Conservation (phyloP, 2,113 vertebrate species). For the Lophius piscatorius region DNA sequence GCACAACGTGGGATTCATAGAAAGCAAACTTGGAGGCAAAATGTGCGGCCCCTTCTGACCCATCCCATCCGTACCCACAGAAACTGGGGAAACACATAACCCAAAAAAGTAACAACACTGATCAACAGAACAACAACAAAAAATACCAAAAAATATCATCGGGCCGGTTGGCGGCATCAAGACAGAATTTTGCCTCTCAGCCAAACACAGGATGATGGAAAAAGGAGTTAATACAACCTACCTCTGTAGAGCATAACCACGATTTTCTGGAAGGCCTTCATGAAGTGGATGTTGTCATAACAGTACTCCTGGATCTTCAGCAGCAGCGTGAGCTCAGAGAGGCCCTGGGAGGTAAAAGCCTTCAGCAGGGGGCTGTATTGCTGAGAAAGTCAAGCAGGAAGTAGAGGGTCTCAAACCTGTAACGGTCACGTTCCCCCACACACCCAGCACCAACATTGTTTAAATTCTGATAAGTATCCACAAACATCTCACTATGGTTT, state of each 20-base stretch:
- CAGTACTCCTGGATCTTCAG: conserved; percentile 98
- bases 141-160: conserved; percentile 41
- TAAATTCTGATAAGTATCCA: too few species aligned
- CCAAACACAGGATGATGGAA: background rate
- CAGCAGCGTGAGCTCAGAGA: conserved; percentile 94
- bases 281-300: conserved; percentile 99
- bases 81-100: too few species aligned
- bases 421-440: background rate
- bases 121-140: too few species aligned
- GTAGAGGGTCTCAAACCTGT: background rate
- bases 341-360: conserved; percentile 95
- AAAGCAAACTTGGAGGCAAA: too few species aligned
- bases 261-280: conserved; percentile 99
- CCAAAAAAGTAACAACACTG: too few species aligned
- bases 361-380: conserved; percentile 98
- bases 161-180: conserved; percentile 36
- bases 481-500: too few species aligned
- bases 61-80: too few species aligned
- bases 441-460: background rate
- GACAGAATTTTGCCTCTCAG: background rate
- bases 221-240: conserved; percentile 43
- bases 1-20: too few species aligned
- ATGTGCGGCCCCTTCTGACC: too few species aligned
- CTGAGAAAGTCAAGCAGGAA: conserved; percentile 68
- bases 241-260: conserved; percentile 98